Percentiles rank a stretch among this genome's conserved stretches.
Evolutionary conservation across 2,797 vertebrate genomes (phyloP).

Genomic region (Falco biarmicus): DNA sequence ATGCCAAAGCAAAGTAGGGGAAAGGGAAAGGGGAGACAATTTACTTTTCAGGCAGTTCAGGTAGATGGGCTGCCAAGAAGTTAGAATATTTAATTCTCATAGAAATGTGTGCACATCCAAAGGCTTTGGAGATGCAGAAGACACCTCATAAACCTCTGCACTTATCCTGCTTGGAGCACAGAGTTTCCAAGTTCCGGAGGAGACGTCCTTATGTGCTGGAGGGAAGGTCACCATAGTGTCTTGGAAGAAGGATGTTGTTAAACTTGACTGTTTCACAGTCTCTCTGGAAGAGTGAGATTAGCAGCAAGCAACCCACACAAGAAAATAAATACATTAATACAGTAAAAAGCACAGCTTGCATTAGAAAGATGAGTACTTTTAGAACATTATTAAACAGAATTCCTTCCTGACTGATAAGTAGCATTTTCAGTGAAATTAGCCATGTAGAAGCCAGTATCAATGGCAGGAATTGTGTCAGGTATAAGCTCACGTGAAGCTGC

Average conservation of each 20-base stretch:
- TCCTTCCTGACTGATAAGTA: not conserved
- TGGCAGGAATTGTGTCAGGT: not conserved
- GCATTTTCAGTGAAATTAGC: not conserved
- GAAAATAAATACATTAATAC: not conserved
- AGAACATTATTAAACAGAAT: not conserved
- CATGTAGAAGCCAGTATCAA: not conserved
- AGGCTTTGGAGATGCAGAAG: slow-evolving; percentile 6
- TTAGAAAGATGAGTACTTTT: not conserved
- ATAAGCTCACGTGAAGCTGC: not conserved
- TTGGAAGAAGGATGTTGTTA: not conserved
- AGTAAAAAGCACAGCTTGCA: not conserved
- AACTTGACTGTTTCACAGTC: not conserved
- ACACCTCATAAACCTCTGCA: slow-evolving; percentile 17
- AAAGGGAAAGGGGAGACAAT: not conserved
- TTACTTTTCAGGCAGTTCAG: slow-evolving; percentile 3
- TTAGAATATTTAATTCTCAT: not conserved
- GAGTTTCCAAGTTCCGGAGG: not conserved
- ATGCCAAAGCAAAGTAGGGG: not conserved
- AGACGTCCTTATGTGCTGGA: not conserved
- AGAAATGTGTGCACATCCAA: not conserved
- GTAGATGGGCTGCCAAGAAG: not conserved
- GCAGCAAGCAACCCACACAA: not conserved
- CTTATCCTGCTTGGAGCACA: not conserved
- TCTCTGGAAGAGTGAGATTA: not conserved
- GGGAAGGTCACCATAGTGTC: not conserved